phyloP scores from a whole-genome alignment of 2,797 vertebrate genomes.

The Neomorphus geoffroyi region DNA sequence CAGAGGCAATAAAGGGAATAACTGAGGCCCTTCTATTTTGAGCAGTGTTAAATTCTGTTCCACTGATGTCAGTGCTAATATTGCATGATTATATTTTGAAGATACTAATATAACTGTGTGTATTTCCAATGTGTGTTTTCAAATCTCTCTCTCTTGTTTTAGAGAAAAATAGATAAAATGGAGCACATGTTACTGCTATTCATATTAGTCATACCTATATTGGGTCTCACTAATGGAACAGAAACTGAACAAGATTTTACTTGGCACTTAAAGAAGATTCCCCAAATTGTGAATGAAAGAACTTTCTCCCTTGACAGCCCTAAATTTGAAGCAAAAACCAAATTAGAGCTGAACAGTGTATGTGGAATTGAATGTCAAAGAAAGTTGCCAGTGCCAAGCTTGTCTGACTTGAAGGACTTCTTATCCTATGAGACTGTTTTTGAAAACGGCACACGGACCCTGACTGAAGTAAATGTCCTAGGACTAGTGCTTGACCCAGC shows the following conservation, averaged over 20 bases:
- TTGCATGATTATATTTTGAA: not conserved
- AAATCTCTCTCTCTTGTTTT: conserved; percentile 59
- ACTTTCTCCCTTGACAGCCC: conserved; percentile 86
- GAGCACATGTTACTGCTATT: conserved; percentile 80
- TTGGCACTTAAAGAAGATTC: conserved; percentile 89
- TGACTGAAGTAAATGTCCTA: conserved; percentile 82
- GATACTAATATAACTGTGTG: not conserved
- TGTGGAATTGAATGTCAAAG: conserved; percentile 95
- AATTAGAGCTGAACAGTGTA: conserved; percentile 76
- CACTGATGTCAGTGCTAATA: not conserved
- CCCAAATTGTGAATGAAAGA: conserved; percentile 84
- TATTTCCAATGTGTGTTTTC: conserved; percentile 13
- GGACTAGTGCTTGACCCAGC: conserved; percentile 19
- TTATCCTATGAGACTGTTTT: conserved; percentile 95
- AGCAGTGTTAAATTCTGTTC: not conserved
- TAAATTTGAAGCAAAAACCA: conserved; percentile 84
- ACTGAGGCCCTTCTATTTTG: not conserved
- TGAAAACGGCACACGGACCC: conserved; percentile 90
- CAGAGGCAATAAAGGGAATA: not conserved
- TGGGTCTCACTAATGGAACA: conserved; percentile 71
- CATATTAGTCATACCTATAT: conserved; percentile 77
- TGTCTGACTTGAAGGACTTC: conserved; percentile 85
- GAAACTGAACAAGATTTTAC: conserved; percentile 82
- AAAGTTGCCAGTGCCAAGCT: conserved; percentile 79
- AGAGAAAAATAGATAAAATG: conserved; percentile 85